A percentile compares a stretch with the other conserved stretches of the same genome.
Evolutionary conservation across 2,113 vertebrate species (phyloP).

Genomic region (Pituophis catenifer): DNA sequence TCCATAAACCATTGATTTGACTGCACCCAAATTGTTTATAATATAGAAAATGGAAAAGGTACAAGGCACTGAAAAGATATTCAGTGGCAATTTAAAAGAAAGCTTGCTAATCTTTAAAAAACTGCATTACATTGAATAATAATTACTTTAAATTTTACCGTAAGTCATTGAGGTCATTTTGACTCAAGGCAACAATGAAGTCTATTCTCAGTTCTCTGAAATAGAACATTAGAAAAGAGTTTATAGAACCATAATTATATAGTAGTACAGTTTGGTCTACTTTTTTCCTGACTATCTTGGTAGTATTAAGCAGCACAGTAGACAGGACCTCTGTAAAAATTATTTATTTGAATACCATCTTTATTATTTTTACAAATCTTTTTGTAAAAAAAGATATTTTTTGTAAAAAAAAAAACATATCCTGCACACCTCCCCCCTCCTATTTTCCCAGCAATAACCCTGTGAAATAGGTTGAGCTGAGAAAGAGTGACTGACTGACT

Average conservation of each 20-base stretch:
- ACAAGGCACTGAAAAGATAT: background rate
- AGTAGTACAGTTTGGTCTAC: background rate
- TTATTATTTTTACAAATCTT: background rate
- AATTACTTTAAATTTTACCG: background rate
- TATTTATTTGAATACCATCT: background rate
- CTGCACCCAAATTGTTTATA: constrained; percentile 4
- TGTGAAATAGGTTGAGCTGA: background rate
- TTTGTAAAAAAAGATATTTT: too few relatives aligned
- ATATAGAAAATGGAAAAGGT: background rate
- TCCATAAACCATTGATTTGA: background rate
- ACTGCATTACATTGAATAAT: background rate
- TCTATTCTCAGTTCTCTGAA: background rate
- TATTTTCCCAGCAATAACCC: background rate
- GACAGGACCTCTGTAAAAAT: background rate
- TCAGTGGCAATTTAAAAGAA: constrained; percentile 23
- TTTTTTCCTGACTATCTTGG: background rate
- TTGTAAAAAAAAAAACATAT: background rate
- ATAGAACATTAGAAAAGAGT: background rate
- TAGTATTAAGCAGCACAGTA: background rate
- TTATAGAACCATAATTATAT: background rate
- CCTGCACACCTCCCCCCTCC: background rate
- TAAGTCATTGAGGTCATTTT: constrained; percentile 7
- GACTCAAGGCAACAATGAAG: background rate
- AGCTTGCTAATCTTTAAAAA: constrained; percentile 15
- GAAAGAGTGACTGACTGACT: background rate